These are phyloP conservation scores for Lampris incognitus DNA, from an alignment of 2,113 vertebrate species.

Conservation along the genomic window DNA sequence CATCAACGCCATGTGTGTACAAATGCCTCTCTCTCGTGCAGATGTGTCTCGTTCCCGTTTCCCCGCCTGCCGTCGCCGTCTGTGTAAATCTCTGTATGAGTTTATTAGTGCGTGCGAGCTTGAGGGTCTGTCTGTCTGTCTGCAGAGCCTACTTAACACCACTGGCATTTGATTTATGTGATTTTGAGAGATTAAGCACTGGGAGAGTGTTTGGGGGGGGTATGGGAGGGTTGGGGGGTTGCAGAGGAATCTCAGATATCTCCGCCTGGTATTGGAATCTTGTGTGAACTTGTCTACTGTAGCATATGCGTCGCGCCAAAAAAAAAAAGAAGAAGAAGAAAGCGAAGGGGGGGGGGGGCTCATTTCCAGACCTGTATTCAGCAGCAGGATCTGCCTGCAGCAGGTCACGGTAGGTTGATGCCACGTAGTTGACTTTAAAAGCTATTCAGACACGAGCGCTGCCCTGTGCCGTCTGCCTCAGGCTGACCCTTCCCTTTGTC, in stretches of 20 bases:
- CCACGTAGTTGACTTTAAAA: slow-evolving; percentile 16
- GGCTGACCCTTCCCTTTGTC: no score
- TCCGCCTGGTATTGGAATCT: slow-evolving; percentile 6
- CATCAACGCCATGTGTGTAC: slow-evolving; percentile 15
- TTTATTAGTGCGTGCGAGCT: not conserved
- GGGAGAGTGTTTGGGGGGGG: not conserved
- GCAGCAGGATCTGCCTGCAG: slow-evolving; percentile 31
- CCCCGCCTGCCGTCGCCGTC: not conserved
- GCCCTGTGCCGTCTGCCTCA: not conserved
- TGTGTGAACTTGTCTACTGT: slow-evolving; percentile 22
- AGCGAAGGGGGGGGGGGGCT: not conserved
- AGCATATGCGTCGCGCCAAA: slow-evolving; percentile 5
- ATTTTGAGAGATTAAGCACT: slow-evolving; percentile 8
- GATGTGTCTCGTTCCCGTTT: not conserved
- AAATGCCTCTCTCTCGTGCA: not conserved
- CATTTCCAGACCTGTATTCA: slow-evolving; percentile 22
- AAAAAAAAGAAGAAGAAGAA: not conserved
- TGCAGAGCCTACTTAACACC: not conserved
- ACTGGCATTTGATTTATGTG: slow-evolving; percentile 16
- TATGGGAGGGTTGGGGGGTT: not conserved
- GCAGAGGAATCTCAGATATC: slow-evolving; percentile 19
- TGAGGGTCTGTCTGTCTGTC: slow-evolving; percentile 5
- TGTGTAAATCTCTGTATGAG: not conserved
- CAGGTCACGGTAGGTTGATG: slow-evolving; percentile 31
- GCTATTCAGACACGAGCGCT: slow-evolving; percentile 16